A percentile compares a stretch with the other conserved stretches of the same genome.
phyloP scores from a whole-genome alignment of 2,888 invertebrate genomes.

The Dryomyza anilis region DNA sequence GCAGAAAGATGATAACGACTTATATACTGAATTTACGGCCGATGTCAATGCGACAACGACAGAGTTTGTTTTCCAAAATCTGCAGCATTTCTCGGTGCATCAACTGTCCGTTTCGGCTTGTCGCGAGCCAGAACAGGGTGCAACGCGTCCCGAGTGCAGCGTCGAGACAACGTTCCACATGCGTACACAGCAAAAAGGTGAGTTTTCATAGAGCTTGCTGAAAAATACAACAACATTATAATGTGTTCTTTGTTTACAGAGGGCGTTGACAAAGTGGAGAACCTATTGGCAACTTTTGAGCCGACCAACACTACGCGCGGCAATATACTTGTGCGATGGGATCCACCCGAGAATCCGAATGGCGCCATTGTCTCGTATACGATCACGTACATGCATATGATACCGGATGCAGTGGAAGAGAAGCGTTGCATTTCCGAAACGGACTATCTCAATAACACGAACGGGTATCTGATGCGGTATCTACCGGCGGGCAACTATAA shows the following conservation, averaged over 20 bases:
- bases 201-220: constrained; percentile 17
- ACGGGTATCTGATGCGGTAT: constrained; percentile 53
- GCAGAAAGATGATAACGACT: constrained; percentile 36
- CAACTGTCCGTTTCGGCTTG: constrained; percentile 79
- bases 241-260: constrained; percentile 60
- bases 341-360: constrained; percentile 82
- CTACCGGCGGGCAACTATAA: constrained; percentile 83
- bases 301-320: constrained; percentile 62
- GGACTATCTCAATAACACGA: constrained; percentile 63
- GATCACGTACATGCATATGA: constrained; percentile 69
- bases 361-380: constrained; percentile 86
- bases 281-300: constrained; percentile 60
- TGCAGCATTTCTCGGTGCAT: constrained; percentile 81
- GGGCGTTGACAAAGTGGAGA: constrained; percentile 70
- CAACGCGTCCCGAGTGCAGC: constrained; percentile 63
- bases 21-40: constrained; percentile 39
- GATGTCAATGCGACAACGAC: constrained; percentile 51
- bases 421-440: constrained; percentile 74
- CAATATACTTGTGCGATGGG: constrained; percentile 77
- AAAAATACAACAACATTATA: neutral
- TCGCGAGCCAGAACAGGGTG: constrained; percentile 62
- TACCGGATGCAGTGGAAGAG: constrained; percentile 69
- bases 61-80: constrained; percentile 65
- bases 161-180: constrained; percentile 61
- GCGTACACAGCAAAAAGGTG: constrained; percentile 63